Evolutionary conservation across 1,140 invertebrate genomes (phyloP), one percentile per base, ranked within the genome.

Genomic region (Caenorhabditis briggsae): DNA sequence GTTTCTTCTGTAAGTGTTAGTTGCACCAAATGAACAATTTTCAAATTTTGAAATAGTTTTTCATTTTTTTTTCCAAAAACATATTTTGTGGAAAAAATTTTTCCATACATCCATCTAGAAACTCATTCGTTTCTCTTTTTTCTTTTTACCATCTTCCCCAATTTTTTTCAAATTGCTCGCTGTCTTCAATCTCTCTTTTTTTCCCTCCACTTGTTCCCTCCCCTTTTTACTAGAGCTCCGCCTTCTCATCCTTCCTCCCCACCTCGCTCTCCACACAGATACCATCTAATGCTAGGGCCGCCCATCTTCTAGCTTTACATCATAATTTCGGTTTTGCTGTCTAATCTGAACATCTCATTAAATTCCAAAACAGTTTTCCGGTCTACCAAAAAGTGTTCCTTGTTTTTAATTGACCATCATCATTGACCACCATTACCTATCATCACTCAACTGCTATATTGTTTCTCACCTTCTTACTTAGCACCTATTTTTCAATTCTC

Each of bases 181-280:
- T 46, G 23, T 18, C 25, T 7, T 46, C 33, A 46, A 50, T 41
- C 70, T 50, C 43, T 78, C 33, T n/a, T 41, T 46, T 25, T 6
- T 78, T 33, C 33, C 61, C n/a, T 2, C 61, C 25, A 33, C 12
- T 70, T 23, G 43, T 14, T 23, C 33, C 12, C 33, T 43, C 46
- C 43, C 23, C 33, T n/a, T 46, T 50, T 20, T 11, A 25, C 59
- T 58, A 25, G n/a, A 43, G 70, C 70, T 78, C 70, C 70, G 70
- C 70, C 70, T 11, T 53, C 50, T 53, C 70, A 33, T 33, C 33
- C 33, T 33, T 33, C 33, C 33, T 70, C 14, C 18, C 65, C 43
- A 7, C 41, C 16, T 33, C 25, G 12, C 33, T 46, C 41, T 14
- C 50, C 70, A 25, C 46, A 78, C 46, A 33, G 70, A 78, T 78